phyloP scores from a whole-genome alignment of 2,888 invertebrate species.

The Siphlonurus alternatus region DNA sequence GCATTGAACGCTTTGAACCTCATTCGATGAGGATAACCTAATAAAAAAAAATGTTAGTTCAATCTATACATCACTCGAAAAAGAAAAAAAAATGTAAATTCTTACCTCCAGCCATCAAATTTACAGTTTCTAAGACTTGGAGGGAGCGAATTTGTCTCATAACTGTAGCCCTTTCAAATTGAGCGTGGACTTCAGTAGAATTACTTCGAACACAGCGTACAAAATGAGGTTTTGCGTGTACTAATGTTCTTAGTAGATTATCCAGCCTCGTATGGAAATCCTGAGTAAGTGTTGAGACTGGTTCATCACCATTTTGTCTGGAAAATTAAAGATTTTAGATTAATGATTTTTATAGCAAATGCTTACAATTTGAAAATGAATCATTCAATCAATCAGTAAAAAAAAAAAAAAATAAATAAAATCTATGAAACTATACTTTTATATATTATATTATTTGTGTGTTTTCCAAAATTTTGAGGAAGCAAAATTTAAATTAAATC shows the following conservation, averaged over 20 bases:
- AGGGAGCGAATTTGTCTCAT: conserved; percentile 79
- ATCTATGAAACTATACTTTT: too few relatives aligned
- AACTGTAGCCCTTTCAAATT: conserved; percentile 69
- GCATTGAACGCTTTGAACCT: conserved; percentile 81
- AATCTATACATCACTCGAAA: neutral
- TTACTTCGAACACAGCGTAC: conserved; percentile 85
- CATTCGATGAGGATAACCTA: conserved; percentile 83
- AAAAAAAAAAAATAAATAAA: too few relatives aligned
- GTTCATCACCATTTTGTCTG: conserved; percentile 62
- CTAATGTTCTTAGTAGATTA: conserved; percentile 75
- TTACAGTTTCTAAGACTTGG: conserved; percentile 84
- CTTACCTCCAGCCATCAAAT: conserved; percentile 76
- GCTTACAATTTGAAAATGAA: neutral
- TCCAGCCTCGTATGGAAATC: conserved; percentile 90
- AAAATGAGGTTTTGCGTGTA: conserved; percentile 88
- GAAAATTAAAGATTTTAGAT: conserved; percentile 13
- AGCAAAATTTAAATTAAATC: neutral
- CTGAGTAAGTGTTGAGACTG: conserved; percentile 78
- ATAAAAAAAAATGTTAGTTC: conserved; percentile 2
- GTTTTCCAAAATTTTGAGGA: too few relatives aligned
- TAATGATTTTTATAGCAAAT: neutral
- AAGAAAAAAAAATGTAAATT: conserved; percentile 8
- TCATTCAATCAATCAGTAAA: neutral
- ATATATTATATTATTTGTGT: too few relatives aligned
- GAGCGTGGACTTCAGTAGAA: conserved; percentile 58